These are phyloP conservation scores for Heliornis fulica DNA, from an alignment of 2,113 vertebrate genomes.

Conservation along the genomic window DNA sequence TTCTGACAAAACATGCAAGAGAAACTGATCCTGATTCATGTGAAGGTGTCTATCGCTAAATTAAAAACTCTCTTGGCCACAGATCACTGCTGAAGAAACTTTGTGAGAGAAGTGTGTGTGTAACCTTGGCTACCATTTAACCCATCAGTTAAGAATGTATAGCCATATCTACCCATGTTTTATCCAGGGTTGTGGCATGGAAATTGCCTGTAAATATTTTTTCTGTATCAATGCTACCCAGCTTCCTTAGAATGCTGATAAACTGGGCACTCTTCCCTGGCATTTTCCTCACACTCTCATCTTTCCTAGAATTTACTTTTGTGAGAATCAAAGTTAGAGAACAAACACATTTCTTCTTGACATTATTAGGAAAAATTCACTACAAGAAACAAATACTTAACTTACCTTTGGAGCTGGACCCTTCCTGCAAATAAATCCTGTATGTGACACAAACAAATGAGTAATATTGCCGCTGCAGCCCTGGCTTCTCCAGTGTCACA, in stretches of 20 bases:
- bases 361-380: neutral
- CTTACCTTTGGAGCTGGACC: constrained; percentile 68
- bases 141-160: neutral
- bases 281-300: constrained; percentile 14
- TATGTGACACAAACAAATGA: constrained; percentile 19
- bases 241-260: constrained; percentile 47
- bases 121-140: neutral
- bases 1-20: neutral
- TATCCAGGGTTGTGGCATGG: neutral
- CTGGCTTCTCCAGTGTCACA: constrained; percentile 45
- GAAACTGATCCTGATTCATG: neutral
- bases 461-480: constrained; percentile 8
- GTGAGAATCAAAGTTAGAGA: neutral
- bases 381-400: neutral
- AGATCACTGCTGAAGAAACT: neutral
- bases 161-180: neutral
- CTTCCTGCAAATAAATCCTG: constrained; percentile 39
- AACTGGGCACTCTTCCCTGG: constrained; percentile 39
- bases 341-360: neutral
- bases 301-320: neutral
- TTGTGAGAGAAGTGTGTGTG: neutral
- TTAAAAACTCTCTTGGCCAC: neutral
- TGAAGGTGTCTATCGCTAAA: neutral
- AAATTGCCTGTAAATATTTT: constrained; percentile 31
- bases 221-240: constrained; percentile 35